These are phyloP conservation scores for Microctonus hyperodae DNA, from an alignment of 2,888 invertebrate species.

Conservation along the genomic window DNA sequence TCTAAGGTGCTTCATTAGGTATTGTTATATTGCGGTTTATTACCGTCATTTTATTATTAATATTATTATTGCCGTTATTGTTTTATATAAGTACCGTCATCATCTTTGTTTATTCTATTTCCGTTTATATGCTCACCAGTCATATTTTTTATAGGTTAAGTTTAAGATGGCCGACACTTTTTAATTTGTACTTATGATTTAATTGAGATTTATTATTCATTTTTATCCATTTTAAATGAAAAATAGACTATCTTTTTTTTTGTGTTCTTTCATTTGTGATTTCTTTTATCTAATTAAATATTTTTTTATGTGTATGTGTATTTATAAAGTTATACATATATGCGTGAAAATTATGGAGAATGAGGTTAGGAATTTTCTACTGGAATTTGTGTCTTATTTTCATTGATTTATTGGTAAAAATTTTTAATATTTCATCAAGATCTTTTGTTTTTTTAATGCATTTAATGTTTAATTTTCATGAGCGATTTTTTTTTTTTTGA, in stretches of 20 bases:
- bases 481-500: slow-evolving; percentile 49
- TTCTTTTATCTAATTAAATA: background rate
- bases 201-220: slow-evolving; percentile 37
- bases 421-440: background rate
- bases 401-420: background rate
- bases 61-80: slow-evolving; percentile 31
- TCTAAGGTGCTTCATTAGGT: slow-evolving; percentile 56
- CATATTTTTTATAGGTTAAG: slow-evolving; percentile 26
- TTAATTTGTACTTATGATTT: slow-evolving; percentile 24
- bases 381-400: background rate
- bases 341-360: too few species aligned
- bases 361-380: too few species aligned
- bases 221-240: slow-evolving; percentile 4
- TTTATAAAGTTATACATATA: too few species aligned
- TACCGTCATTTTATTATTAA: slow-evolving; percentile 44
- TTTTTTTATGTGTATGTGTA: slow-evolving; percentile 8
- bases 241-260: slow-evolving; percentile 2
- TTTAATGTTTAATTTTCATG: slow-evolving; percentile 32
- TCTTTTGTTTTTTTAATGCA: slow-evolving; percentile 37
- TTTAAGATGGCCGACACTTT: slow-evolving; percentile 8
- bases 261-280: background rate
- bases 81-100: slow-evolving; percentile 20
- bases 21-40: slow-evolving; percentile 57
- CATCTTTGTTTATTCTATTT: slow-evolving; percentile 22
- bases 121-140: slow-evolving; percentile 20